Evolutionary conservation across 1,140 invertebrate species (phyloP), one percentile per base, ranked within the genome.

Genomic region (Drosophila nebulosa): DNA sequence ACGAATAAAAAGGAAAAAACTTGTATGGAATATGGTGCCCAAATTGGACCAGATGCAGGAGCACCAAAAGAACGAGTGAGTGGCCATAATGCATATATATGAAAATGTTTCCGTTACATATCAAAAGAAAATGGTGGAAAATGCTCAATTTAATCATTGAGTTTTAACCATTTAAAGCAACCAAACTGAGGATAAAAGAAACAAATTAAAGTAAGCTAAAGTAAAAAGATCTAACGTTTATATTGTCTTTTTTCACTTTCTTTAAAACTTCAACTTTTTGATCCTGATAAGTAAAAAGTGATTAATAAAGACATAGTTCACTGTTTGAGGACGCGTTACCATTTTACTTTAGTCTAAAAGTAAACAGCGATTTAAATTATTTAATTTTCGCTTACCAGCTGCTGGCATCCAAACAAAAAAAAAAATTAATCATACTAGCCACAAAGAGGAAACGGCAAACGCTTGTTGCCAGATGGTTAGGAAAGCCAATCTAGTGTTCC

Each of bases 341-440:
- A n/a, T n/a, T n/a, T n/a, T n/a, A n/a, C n/a, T n/a, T n/a, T n/a
- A n/a, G n/a, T n/a, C n/a, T n/a, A n/a, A n/a, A n/a, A n/a, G n/a
- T n/a, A n/a, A n/a, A n/a, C n/a, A n/a, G n/a, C n/a, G n/a, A n/a
- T n/a, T n/a, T n/a, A 79, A 79, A 73, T 84, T 71, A 73, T 74
- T 55, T 68, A 35, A 50, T 74, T 65, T 32, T 42, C n/a, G 10
- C 32, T 46, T 56, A 30, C 55, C 81, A 80, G 69, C 63, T 86
- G 81, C 18, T 64, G 24, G 63, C 30, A 27, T 14, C 9, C n/a
- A n/a, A n/a, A n/a, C 24, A 14, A 30, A 64, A 70, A 80, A 85
- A 86, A 70, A 80, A 85, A 86, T 86, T 86, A 85, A 85, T 85
- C 81, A 81, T 66, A 50, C 36, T 16, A 56, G n/a, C 65, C 64